Evolutionary conservation across 2,797 vertebrate genomes (phyloP), one percentile per base, ranked within the genome.

Genomic region (Catostomus latipinnis): DNA sequence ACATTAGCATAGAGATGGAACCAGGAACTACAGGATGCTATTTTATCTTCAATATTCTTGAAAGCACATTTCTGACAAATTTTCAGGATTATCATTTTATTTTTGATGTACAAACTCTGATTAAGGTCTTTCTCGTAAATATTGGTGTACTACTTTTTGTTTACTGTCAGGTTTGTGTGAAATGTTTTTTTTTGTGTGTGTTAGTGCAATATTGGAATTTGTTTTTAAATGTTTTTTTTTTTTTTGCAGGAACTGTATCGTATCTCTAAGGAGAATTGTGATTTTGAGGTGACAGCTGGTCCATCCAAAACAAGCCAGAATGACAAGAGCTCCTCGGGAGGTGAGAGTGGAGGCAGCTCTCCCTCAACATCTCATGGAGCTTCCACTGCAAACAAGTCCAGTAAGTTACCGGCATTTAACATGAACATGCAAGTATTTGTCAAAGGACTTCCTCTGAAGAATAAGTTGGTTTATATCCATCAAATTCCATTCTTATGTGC

Each of bases 251-350:
- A 98, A 76, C 94, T 99, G 53, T 99, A 92, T 91, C 95, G 96
- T 6, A 91, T 97, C 72, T 99, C 97, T 1, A 99, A 98, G 87
- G 97, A 98, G 87, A 96, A 93, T 83, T 91, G 91, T 0, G 95
- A 97, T 88, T 97, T 99, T 69, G 88, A 83, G 8, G 89, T 98
- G 60, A 92, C 85, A 0, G 90, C 94, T 0, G 92, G 92, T 8
- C 88, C 92, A 0, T 94, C 93, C 0, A 81, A 87, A 0, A 81
- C 87, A 18, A 85, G 71, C 12, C 74, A 81, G 63, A 93, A 97
- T 0, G 96, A 98, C 70, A 96, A 94, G 50, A 90, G 92, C 67
- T 97, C 96, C 0, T 93, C 96, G 0, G 95, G 92, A 61, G 93
- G 95, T 0, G 96, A 97, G 88, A 97, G 95, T 0, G 95, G 93